Base-by-base conservation (phyloP, 2,797 vertebrate genomes). In the Pterois miles region DNA sequence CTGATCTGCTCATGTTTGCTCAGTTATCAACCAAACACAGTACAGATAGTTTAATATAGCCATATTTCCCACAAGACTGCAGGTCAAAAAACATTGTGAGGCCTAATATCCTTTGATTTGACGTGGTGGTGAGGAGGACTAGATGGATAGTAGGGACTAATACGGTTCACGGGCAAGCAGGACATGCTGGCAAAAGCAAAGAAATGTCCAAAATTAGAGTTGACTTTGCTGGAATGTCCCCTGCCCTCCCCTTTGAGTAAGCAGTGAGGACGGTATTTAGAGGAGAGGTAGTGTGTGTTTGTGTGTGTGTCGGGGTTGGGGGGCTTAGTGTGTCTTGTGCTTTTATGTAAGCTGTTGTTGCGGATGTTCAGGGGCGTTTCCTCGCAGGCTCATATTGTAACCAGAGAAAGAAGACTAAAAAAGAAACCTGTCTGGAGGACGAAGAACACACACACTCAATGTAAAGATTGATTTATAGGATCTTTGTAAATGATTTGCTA, bases 141-240 rank as follows among this genome's bases (percentile, higher is more conserved):
- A 6, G 13, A n/a, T 34, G 27, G 67, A 31, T 1, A 20, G 31
- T 2, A 18, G 18, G 3, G 67, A 65, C 29, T 71, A 8, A 27
- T 31, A 8, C 10, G 6, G 38, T 27, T 57, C 52, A 71, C 54
- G 18, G 40, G 16, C 40, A 43, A 16, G 14, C 56, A 63, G 34
- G 73, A 79, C 43, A 18, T 72, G 80, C 63, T 83, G 76, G 69
- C 75, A 86, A 83, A 88, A 74, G 65, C 65, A 87, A 71, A 74
- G 74, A 86, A 87, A 90, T 52, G 60, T 89, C 90, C 87, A 85
- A 83, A 93, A 91, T 89, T 93, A 91, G 88, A 85, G 74, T 80
- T 82, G 82, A 87, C 86, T 89, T 80, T 48, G 57, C 64, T 83
- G 90, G 87, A 91, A 93, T 90, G 87, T 81, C 81, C 74, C 80